These are phyloP conservation scores for Acronicta leporina DNA, from an alignment of 2,888 invertebrate species.

Conservation along the genomic window DNA sequence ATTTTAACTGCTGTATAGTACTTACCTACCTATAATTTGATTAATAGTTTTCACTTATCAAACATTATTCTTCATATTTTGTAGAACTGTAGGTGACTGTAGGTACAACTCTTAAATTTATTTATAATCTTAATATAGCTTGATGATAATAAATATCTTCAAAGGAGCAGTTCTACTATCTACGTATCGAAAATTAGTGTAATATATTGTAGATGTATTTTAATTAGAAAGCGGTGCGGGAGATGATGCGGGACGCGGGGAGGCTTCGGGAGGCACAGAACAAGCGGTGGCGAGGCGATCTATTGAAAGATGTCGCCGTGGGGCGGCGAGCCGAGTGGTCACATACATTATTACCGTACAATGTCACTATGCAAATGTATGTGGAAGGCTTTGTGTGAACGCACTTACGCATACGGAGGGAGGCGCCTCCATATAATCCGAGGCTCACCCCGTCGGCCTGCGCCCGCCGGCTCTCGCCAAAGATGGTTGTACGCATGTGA, in stretches of 20 bases:
- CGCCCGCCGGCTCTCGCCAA: constrained; percentile 78
- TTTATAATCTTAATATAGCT: background rate
- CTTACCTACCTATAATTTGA: background rate
- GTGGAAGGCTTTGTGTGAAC: constrained; percentile 87
- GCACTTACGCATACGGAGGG: constrained; percentile 87
- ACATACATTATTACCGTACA: constrained; percentile 89
- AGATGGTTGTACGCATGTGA: constrained; percentile 88
- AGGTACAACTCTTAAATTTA: background rate
- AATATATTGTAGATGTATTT: constrained; percentile 62
- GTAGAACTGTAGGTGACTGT: too few relatives aligned
- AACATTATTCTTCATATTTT: background rate
- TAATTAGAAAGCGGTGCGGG: constrained; percentile 71
- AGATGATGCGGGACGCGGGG: constrained; percentile 52
- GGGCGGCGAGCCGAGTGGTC: constrained; percentile 83
- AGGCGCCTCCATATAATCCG: constrained; percentile 86
- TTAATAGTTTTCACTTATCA: constrained; percentile 9
- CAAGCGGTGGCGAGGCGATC: constrained; percentile 71
- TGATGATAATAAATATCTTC: background rate
- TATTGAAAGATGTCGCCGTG: constrained; percentile 84
- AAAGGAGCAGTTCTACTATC: background rate
- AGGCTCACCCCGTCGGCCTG: constrained; percentile 75
- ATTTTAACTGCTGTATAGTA: background rate
- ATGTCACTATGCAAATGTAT: constrained; percentile 89
- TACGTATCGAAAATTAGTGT: constrained; percentile 54
- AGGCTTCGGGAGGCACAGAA: constrained; percentile 58